Percentiles rank a stretch among this genome's conserved stretches.
These are phyloP conservation scores for Dendroctonus valens DNA, from an alignment of 1,140 invertebrate genomes.

Conservation along the genomic window DNA sequence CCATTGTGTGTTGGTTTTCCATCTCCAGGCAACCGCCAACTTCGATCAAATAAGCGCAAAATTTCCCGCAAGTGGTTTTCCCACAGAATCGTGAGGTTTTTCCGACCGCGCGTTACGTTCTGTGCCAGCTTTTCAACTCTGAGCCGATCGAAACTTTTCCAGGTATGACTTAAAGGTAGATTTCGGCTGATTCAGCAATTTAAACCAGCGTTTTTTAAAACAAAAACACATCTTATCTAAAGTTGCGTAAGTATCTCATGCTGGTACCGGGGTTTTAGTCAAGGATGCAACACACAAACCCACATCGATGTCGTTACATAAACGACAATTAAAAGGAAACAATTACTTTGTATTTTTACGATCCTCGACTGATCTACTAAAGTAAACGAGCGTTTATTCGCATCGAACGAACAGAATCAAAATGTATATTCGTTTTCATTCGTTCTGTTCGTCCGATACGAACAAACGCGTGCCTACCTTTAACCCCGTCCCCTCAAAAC, in stretches of 20 bases:
- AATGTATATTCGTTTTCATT: too few species aligned
- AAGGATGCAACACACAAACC: not conserved
- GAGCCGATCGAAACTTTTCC: not conserved
- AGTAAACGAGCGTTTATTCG: too few species aligned
- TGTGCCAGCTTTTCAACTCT: not conserved
- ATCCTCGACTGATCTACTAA: too few species aligned
- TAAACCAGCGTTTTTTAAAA: not conserved
- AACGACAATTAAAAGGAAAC: not conserved
- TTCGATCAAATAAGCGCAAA: conserved; percentile 25
- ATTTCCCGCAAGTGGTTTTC: conserved; percentile 17
- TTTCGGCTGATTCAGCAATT: not conserved
- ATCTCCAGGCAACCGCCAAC: conserved; percentile 20
- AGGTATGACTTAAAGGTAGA: not conserved
- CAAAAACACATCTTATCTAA: not conserved
- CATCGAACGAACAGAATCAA: too few species aligned
- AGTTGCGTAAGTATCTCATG: too few species aligned
- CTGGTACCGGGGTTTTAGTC: not conserved
- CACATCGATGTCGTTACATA: conserved; percentile 2
- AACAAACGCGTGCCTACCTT: too few species aligned
- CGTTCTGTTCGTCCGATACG: too few species aligned
- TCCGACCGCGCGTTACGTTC: not conserved
- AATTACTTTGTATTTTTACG: too few species aligned
- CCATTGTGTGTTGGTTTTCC: conserved; percentile 27
- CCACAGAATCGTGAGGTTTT: too few species aligned
- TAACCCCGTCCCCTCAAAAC: too few species aligned